A percentile compares a stretch with the other conserved stretches of the same genome.
phyloP scores from a whole-genome alignment of 2,888 invertebrate genomes.

The Meiosimyza platycephala region DNA sequence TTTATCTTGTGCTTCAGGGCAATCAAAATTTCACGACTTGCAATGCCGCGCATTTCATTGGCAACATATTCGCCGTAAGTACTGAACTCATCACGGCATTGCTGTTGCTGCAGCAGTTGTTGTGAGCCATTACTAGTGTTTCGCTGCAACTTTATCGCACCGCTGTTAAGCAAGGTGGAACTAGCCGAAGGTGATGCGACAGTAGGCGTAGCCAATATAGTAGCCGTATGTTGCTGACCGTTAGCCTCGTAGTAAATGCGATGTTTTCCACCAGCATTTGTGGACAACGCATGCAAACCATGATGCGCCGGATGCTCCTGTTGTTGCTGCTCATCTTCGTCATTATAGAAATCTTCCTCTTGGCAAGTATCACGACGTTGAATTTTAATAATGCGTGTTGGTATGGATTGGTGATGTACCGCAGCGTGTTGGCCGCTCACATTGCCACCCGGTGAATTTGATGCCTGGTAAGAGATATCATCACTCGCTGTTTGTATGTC shows the following conservation, averaged over 20 bases:
- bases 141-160: constrained; percentile 45
- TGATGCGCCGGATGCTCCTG: constrained; percentile 44
- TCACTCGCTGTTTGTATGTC: constrained; percentile 62
- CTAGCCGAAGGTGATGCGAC: constrained; percentile 32
- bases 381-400: constrained; percentile 61
- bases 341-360: constrained; percentile 56
- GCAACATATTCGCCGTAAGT: constrained; percentile 74
- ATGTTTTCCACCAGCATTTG: constrained; percentile 37
- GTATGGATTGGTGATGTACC: constrained; percentile 48
- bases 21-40: constrained; percentile 70
- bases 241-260: constrained; percentile 59
- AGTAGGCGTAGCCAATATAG: constrained; percentile 51
- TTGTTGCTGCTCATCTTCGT: constrained; percentile 53
- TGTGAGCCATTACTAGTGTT: constrained; percentile 45
- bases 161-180: constrained; percentile 40
- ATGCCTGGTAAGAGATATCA: constrained; percentile 58
- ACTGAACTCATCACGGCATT: constrained; percentile 69
- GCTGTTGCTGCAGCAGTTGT: constrained; percentile 31
- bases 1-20: constrained; percentile 73
- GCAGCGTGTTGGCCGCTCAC: constrained; percentile 38
- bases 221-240: constrained; percentile 51
- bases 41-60: constrained; percentile 71
- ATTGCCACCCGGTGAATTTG: constrained; percentile 15
- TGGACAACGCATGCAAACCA: constrained; percentile 18
- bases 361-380: constrained; percentile 59